phyloP scores from a whole-genome alignment of 2,113 vertebrate species.

The Narcine bancroftii region DNA sequence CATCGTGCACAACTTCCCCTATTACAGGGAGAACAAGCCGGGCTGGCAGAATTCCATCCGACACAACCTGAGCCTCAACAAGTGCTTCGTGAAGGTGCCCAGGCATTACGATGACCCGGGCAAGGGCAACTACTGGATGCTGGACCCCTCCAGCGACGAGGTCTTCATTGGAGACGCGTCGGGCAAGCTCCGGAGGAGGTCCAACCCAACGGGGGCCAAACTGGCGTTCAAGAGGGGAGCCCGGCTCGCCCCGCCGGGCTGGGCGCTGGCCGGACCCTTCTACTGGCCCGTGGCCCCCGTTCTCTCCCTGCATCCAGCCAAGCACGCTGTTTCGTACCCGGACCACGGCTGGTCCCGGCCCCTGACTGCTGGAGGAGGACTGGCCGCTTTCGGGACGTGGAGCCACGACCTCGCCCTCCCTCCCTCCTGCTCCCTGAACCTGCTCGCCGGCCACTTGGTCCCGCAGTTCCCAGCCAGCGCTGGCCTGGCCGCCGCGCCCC shows the following conservation, averaged over 20 bases:
- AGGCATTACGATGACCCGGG: slow-evolving; percentile 67
- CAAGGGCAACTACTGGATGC: slow-evolving; percentile 70
- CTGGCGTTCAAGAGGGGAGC: slow-evolving; percentile 50
- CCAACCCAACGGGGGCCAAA: slow-evolving; percentile 47
- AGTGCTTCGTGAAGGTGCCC: slow-evolving; percentile 68
- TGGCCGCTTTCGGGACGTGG: not conserved
- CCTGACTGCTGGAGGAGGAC: slow-evolving; percentile 41
- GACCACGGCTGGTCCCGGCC: slow-evolving; percentile 47
- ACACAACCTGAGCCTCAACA: slow-evolving; percentile 68
- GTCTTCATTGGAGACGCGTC: slow-evolving; percentile 64
- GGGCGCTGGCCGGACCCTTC: slow-evolving; percentile 53
- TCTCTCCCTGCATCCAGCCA: slow-evolving; percentile 50
- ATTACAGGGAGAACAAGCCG: slow-evolving; percentile 50
- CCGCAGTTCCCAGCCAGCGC: slow-evolving; percentile 38
- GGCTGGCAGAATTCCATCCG: slow-evolving; percentile 1
- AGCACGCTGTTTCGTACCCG: slow-evolving; percentile 43
- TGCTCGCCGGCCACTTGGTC: slow-evolving; percentile 59
- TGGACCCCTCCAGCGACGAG: slow-evolving; percentile 67
- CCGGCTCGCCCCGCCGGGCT: slow-evolving; percentile 47
- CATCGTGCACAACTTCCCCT: slow-evolving; percentile 64
- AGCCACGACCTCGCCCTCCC: slow-evolving; percentile 50
- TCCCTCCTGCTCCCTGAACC: slow-evolving; percentile 48
- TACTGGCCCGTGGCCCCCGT: slow-evolving; percentile 63
- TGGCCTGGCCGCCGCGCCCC: not conserved
- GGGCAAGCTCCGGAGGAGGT: slow-evolving; percentile 58